These are phyloP conservation scores for Microcebus jonahi DNA, from an alignment of 2,113 vertebrate genomes.

Conservation along the genomic window DNA sequence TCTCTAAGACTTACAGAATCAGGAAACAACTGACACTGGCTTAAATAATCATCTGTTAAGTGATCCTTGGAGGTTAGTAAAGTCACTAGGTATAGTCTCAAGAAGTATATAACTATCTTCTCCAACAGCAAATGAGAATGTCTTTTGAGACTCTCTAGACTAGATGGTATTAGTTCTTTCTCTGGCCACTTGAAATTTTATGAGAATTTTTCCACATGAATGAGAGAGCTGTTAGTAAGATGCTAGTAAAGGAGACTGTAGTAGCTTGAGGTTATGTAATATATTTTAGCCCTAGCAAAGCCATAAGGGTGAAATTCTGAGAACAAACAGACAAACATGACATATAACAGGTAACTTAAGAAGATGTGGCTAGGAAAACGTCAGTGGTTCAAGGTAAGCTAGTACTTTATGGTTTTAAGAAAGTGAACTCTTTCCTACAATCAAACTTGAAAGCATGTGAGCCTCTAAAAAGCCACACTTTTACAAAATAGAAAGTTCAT, in stretches of 20 bases:
- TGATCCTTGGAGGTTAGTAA: background rate
- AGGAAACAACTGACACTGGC: background rate
- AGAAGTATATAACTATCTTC: background rate
- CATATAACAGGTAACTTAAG: background rate
- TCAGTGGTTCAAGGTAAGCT: background rate
- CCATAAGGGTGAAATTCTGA: background rate
- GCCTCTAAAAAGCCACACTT: background rate
- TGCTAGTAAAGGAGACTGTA: background rate
- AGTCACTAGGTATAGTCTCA: background rate
- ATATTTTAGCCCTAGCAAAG: background rate
- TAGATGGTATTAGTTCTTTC: background rate
- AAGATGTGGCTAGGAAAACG: background rate
- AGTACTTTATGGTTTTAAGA: background rate
- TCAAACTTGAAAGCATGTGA: background rate
- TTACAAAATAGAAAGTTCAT: background rate
- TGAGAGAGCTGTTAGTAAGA: background rate
- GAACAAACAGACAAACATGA: background rate
- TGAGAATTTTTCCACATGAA: background rate
- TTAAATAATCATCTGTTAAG: background rate
- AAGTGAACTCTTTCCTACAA: background rate
- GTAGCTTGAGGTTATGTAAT: background rate
- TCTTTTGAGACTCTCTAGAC: background rate
- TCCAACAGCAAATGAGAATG: background rate
- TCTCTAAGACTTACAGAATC: background rate
- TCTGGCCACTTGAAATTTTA: background rate